A percentile compares a stretch with the other conserved stretches of the same genome.
Conservation (phyloP, 2,113 vertebrate species). For the Rynchops niger region DNA sequence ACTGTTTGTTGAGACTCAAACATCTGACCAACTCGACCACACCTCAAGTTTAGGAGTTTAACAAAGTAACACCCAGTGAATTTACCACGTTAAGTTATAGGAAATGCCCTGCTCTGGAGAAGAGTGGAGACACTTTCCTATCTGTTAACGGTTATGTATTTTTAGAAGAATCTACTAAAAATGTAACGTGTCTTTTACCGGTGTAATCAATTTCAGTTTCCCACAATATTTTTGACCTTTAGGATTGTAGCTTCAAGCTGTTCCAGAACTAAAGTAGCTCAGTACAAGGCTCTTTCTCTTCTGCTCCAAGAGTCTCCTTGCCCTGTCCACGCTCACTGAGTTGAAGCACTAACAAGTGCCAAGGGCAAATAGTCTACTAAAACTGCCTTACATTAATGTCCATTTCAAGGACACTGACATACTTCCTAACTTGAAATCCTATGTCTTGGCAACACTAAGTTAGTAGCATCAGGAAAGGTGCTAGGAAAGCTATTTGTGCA, state of each 20-base stretch:
- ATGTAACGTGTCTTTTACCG: not conserved
- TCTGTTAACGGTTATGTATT: not conserved
- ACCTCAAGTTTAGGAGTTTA: not conserved
- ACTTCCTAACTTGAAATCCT: not conserved
- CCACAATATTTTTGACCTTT: not conserved
- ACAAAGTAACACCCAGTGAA: not conserved
- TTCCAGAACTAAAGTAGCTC: not conserved
- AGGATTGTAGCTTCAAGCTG: not conserved
- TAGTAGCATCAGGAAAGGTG: not conserved
- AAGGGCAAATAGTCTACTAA: not conserved
- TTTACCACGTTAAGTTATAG: not conserved
- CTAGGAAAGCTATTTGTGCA: not conserved
- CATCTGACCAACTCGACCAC: not conserved
- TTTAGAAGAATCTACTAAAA: not conserved
- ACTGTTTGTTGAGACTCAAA: not conserved
- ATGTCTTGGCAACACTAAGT: not conserved
- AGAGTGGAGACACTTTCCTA: not conserved
- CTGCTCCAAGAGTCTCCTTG: not conserved
- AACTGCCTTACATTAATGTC: not conserved
- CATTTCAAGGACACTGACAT: not conserved
- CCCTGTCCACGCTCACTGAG: not conserved
- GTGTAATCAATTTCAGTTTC: not conserved
- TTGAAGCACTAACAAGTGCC: not conserved
- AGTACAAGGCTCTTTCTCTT: not conserved
- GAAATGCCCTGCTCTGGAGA: not conserved